Evolutionary conservation across 2,113 vertebrate genomes (phyloP).

Genomic region (Microtus oregoni): DNA sequence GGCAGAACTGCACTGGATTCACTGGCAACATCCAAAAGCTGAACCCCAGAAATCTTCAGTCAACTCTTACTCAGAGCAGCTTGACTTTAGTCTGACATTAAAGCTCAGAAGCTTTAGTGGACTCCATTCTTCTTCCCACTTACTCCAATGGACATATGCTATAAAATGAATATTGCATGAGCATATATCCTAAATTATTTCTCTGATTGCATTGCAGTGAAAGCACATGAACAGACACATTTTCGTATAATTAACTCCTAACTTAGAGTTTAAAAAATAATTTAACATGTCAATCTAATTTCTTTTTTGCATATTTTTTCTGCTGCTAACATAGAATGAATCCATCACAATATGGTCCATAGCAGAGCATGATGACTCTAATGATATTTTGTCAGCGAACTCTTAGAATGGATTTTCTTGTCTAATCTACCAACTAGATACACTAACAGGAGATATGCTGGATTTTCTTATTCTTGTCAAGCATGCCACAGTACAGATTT

Average conservation of each 20-base stretch:
- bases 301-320: constrained; percentile 65
- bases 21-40: not conserved
- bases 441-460: not conserved
- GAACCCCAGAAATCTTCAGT: not conserved
- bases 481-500: constrained; percentile 46
- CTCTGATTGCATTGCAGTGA: constrained; percentile 66
- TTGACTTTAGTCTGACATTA: not conserved
- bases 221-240: constrained; percentile 63
- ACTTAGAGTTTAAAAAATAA: constrained; percentile 80
- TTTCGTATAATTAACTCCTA: constrained; percentile 81
- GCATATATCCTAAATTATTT: constrained; percentile 71
- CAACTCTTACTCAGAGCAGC: not conserved
- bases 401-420: constrained; percentile 78
- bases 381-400: constrained; percentile 75
- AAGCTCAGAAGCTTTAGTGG: not conserved
- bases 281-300: constrained; percentile 79
- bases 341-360: constrained; percentile 70
- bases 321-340: constrained; percentile 75
- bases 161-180: not conserved
- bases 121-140: not conserved
- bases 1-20: constrained; percentile 36
- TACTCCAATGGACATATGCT: not conserved
- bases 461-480: not conserved
- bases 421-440: constrained; percentile 47
- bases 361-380: constrained; percentile 71